A percentile compares a stretch with the other conserved stretches of the same genome.
phyloP scores from a whole-genome alignment of 2,888 invertebrate genomes.

The Liposcelis brunnea region DNA sequence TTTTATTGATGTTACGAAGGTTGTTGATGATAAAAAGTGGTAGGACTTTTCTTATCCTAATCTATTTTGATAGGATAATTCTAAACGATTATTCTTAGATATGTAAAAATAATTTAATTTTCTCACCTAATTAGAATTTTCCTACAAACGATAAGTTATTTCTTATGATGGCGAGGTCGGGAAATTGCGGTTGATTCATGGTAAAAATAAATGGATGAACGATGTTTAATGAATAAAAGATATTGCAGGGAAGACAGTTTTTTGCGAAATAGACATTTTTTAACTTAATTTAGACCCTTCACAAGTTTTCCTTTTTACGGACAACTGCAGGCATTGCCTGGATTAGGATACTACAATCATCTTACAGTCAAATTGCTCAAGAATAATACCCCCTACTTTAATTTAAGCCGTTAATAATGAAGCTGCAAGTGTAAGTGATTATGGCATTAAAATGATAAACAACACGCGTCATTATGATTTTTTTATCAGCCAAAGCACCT shows the following conservation, averaged over 20 bases:
- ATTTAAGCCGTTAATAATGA: too few relatives aligned
- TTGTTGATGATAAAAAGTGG: too few relatives aligned
- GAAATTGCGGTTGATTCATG: conserved; percentile 49
- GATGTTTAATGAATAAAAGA: conserved; percentile 39
- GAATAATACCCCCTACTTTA: conserved; percentile 36
- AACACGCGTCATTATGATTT: too few relatives aligned
- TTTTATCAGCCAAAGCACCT: too few relatives aligned
- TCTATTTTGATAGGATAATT: too few relatives aligned
- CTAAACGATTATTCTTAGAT: too few relatives aligned
- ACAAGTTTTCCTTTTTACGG: conserved; percentile 49
- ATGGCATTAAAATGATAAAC: too few relatives aligned
- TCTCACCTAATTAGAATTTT: conserved; percentile 27
- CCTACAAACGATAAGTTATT: conserved; percentile 33
- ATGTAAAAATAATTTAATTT: too few relatives aligned
- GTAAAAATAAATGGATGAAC: conserved; percentile 39
- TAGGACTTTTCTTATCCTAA: too few relatives aligned
- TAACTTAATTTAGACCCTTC: conserved; percentile 21
- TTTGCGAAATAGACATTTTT: neutral
- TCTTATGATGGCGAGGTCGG: conserved; percentile 38
- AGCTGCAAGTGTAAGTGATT: too few relatives aligned
- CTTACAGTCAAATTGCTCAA: conserved; percentile 37
- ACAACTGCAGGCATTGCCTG: conserved; percentile 45
- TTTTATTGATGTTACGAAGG: too few relatives aligned
- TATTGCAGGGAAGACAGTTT: conserved; percentile 28
- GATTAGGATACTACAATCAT: conserved; percentile 43